Percentiles rank a stretch among this genome's conserved stretches.
Evolutionary conservation across 2,797 vertebrate species (phyloP).

Genomic region (Bufotes viridis): DNA sequence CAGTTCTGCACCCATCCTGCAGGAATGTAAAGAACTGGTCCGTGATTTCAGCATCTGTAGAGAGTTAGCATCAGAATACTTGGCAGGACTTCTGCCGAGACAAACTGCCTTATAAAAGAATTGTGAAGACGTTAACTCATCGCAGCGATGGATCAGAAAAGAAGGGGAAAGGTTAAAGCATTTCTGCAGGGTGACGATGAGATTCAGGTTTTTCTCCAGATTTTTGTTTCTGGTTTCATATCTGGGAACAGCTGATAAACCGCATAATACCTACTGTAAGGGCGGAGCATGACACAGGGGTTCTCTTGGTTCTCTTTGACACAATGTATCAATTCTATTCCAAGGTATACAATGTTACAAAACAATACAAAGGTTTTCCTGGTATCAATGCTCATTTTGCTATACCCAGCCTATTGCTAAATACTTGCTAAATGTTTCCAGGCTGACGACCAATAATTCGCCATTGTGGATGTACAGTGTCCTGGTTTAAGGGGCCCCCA

Average conservation of each 20-base stretch:
- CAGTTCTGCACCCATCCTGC: neutral
- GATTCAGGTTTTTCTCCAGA: neutral
- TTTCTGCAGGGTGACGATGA: neutral
- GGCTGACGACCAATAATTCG: no score
- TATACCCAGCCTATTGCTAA: no score
- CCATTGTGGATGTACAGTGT: no score
- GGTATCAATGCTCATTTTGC: no score
- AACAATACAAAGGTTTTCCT: no score
- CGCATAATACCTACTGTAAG: neutral
- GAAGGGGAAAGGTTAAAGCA: neutral
- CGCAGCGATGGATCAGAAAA: neutral
- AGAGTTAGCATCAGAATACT: slow-evolving; percentile 30
- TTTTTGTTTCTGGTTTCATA: neutral
- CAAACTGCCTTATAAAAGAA: slow-evolving; percentile 31
- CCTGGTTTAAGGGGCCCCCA: no score
- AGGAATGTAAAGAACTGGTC: slow-evolving; percentile 7
- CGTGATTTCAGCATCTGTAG: slow-evolving; percentile 37
- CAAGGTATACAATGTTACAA: no score
- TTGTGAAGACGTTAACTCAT: neutral
- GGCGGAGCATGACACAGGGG: neutral
- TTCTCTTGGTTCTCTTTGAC: no score
- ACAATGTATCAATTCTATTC: no score
- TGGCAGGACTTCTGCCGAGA: slow-evolving; percentile 37
- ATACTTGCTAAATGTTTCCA: no score
- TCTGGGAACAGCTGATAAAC: neutral